Evolutionary conservation across 2,888 invertebrate genomes (phyloP).

Genomic region (Lacanobia wlatinum): DNA sequence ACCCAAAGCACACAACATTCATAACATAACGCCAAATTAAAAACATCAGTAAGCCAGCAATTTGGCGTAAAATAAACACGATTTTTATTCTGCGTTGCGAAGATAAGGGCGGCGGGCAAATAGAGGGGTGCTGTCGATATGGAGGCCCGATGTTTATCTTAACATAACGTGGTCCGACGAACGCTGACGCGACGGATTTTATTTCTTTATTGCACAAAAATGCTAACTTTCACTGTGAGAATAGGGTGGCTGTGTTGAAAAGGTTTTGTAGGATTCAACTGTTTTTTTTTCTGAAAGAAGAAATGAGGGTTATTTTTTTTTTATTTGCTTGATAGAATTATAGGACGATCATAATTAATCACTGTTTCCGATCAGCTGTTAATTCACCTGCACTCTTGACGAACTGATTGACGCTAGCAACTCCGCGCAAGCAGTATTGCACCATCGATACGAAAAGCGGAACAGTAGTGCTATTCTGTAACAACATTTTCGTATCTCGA

Average conservation of each 20-base stretch:
- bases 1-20: conserved; percentile 53
- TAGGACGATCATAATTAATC: too few species aligned
- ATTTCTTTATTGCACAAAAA: conserved; percentile 89
- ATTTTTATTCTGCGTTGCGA: conserved; percentile 76
- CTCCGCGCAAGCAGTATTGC: too few species aligned
- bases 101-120: conserved; percentile 76
- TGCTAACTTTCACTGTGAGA: conserved; percentile 79
- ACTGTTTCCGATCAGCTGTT: too few species aligned
- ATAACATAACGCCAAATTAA: conserved; percentile 64
- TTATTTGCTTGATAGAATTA: neutral
- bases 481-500: too few species aligned
- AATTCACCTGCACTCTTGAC: too few species aligned
- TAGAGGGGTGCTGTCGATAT: conserved; percentile 68
- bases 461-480: too few species aligned
- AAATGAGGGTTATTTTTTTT: neutral
- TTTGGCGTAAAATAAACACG: conserved; percentile 72
- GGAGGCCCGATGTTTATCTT: conserved; percentile 76
- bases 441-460: too few species aligned
- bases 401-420: too few species aligned
- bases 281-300: neutral
- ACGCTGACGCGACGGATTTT: conserved; percentile 85
- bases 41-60: conserved; percentile 63
- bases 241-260: conserved; percentile 65
- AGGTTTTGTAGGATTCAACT: neutral
- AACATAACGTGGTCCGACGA: conserved; percentile 72